Evolutionary conservation across 2,797 vertebrate genomes (phyloP), one percentile per base, ranked within the genome.

Genomic region (Mormyrus proboscirostris): DNA sequence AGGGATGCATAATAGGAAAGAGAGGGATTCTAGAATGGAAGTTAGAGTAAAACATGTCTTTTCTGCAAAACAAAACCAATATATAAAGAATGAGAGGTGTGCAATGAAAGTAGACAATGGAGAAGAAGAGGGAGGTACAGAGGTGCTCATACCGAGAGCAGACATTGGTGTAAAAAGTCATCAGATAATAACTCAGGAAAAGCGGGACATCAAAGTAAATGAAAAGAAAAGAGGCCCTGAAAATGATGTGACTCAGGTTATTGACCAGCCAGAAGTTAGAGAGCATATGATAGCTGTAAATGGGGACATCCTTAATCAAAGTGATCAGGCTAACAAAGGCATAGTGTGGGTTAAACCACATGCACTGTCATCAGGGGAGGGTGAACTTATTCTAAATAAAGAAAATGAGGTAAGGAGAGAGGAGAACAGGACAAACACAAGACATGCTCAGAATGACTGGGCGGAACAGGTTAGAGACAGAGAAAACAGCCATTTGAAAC

Each of bases 31-130:
- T 38, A 90, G 89, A 59, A 95, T 92, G 88, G 92, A 94, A 82
- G 88, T 7, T 51, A 93, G 92, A 55, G 87, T 88, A 84, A 96
- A 95, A 87, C 93, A 94, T 62, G 62, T 90, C 4, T 96, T 97
- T 91, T 95, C 96, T 89, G 92, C 95, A 57, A 93, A 93, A 87
- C 95, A 95, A 88, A 96, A 97, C 89, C 95, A 94, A 90, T 96
- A 95, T 33, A 97, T 97, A 47, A 97, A 97, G 93, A 92, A 91
- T 92, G 95, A 96, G 89, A 93, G 96, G 90, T 93, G 89, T 29
- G 90, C 92, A 2, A 91, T 82, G 88, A 89, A 5, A 1, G 92
- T 93, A 1, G 90, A 94, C 7, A 91, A 93, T 10, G 91, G 90
- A 0, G 84, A 88, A 62, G 90, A 89, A 3, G 47, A 93, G 50